Conservation (phyloP, 2,113 vertebrate genomes). For the Oncorhynchus mykiss region DNA sequence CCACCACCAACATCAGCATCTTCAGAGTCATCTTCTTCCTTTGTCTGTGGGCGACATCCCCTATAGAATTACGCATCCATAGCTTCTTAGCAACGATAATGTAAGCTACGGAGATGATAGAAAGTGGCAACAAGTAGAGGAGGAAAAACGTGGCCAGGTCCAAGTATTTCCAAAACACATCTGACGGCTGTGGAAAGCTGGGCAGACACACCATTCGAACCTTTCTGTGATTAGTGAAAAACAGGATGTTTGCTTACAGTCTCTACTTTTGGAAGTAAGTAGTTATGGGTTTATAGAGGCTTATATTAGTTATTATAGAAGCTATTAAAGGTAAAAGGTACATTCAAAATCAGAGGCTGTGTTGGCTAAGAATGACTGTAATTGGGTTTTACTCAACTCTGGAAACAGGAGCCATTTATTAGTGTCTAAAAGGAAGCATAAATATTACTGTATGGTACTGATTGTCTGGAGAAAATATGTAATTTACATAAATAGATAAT, state of each 20-base stretch:
- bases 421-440: not conserved
- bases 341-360: no score
- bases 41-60: slow-evolving; percentile 73
- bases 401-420: not conserved
- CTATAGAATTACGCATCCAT: slow-evolving; percentile 76
- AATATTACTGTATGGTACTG: not conserved
- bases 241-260: not conserved
- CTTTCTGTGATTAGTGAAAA: slow-evolving; percentile 64
- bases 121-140: slow-evolving; percentile 75
- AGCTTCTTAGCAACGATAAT: slow-evolving; percentile 77
- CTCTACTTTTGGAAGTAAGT: no score
- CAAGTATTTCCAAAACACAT: slow-evolving; percentile 81
- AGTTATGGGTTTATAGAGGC: no score
- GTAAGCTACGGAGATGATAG: slow-evolving; percentile 74
- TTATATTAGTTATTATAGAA: no score
- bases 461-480: no score
- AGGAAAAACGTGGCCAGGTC: slow-evolving; percentile 77
- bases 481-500: no score
- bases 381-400: not conserved
- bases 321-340: no score
- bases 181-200: slow-evolving; percentile 75
- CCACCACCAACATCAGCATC: slow-evolving; percentile 78
- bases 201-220: slow-evolving; percentile 74
- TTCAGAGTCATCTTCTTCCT: slow-evolving; percentile 79
- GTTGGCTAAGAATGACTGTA: not conserved